Evolutionary conservation across 2,113 vertebrate species (phyloP).

Genomic region (Trinectes maculatus): DNA sequence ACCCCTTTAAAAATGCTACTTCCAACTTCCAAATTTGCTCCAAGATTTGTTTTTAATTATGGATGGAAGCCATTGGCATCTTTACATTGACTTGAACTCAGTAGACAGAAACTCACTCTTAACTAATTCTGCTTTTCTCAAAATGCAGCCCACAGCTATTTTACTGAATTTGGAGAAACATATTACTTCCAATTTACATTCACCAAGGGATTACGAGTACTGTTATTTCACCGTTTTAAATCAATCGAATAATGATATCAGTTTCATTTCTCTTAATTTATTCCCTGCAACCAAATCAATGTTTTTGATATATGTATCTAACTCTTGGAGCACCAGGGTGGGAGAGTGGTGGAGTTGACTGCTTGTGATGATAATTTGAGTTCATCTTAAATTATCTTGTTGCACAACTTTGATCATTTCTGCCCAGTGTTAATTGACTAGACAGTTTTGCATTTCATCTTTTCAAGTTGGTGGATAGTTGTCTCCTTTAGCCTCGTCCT

Average conservation of each 20-base stretch:
- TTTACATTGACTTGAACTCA: no score
- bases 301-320: no score
- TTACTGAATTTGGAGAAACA: no score
- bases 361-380: conserved; percentile 10
- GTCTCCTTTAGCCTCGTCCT: conserved; percentile 52
- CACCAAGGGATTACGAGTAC: background rate
- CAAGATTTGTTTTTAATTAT: no score
- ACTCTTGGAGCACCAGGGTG: no score
- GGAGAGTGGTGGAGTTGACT: background rate
- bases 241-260: background rate
- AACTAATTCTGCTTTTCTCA: background rate
- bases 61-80: no score
- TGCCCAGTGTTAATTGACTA: conserved; percentile 26
- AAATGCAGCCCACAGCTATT: background rate
- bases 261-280: background rate
- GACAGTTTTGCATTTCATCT: conserved; percentile 35
- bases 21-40: no score
- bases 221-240: background rate
- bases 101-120: no score
- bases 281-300: no score
- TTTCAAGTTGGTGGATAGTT: conserved; percentile 44
- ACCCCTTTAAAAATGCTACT: no score
- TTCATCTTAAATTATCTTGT: no score
- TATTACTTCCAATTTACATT: background rate
- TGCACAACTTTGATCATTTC: no score